Conservation (phyloP, 2,113 vertebrate genomes). For the Progne subis region DNA sequence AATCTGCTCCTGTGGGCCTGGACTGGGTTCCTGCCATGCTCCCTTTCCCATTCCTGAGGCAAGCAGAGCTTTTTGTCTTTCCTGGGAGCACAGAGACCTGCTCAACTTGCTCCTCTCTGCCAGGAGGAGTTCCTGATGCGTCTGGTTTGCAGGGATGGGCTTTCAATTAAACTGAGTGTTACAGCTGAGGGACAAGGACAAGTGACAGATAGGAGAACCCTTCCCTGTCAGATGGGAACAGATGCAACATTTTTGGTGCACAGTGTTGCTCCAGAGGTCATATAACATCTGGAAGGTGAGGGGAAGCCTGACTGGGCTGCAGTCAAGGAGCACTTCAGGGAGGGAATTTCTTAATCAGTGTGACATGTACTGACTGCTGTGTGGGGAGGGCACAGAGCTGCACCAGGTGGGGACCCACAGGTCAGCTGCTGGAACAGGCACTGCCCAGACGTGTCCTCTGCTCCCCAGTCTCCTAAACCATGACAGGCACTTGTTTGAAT, state of each 20-base stretch:
- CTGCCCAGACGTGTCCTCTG: background rate
- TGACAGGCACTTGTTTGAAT: rapidly evolving
- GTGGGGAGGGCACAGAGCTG: background rate
- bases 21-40: background rate
- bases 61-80: background rate
- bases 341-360: background rate
- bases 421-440: background rate
- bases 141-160: background rate
- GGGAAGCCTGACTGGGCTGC: background rate
- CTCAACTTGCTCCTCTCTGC: background rate
- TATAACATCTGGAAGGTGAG: background rate
- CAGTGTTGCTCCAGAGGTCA: background rate
- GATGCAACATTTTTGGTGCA: background rate
- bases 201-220: background rate
- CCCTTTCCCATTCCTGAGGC: background rate
- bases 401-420: rapidly evolving
- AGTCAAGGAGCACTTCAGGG: background rate
- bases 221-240: background rate
- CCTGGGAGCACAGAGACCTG: background rate
- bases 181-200: background rate
- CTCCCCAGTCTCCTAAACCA: background rate
- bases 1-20: rapidly evolving
- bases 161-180: background rate
- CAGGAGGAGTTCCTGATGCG: background rate
- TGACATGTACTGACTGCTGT: rapidly evolving